A percentile compares a stretch with the other conserved stretches of the same genome.
phyloP scores from a whole-genome alignment of 37 sponge, comb jelly and placozoan genomes.

The Geodia barretti region DNA sequence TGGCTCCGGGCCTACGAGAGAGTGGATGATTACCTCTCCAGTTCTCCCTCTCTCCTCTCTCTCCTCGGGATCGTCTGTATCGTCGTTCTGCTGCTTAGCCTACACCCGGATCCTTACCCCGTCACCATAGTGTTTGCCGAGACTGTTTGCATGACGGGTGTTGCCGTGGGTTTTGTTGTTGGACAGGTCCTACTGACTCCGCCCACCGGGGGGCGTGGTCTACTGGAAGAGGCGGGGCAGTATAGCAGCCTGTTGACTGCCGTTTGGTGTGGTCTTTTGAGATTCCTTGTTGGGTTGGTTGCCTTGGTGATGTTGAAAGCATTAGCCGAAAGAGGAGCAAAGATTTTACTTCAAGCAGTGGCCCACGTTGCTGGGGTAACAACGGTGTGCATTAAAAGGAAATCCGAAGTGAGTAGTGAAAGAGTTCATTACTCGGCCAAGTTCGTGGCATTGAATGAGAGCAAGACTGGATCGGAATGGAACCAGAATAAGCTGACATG shows the following conservation, averaged over 20 bases:
- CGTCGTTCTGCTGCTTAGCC: conserved; percentile 14
- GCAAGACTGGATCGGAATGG: background rate
- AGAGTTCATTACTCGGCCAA: conserved; percentile 9
- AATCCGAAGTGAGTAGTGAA: conserved; percentile 17
- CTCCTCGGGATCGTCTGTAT: conserved; percentile 15
- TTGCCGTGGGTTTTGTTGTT: conserved; percentile 33
- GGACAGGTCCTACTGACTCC: conserved; percentile 2
- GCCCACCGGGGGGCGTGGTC: background rate
- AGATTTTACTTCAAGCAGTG: background rate
- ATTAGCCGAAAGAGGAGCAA: background rate
- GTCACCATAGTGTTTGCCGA: conserved; percentile 46
- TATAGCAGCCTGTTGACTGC: background rate
- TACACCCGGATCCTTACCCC: conserved; percentile 62
- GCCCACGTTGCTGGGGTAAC: conserved; percentile 23
- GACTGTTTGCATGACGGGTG: conserved; percentile 55
- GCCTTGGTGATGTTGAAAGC: background rate
- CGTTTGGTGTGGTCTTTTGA: background rate
- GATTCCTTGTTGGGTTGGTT: conserved; percentile 7
- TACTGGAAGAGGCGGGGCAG: conserved; percentile 15
- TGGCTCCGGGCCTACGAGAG: conserved; percentile 37
- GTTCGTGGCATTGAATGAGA: conserved; percentile 20
- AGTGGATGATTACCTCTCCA: conserved; percentile 3
- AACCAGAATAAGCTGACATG: background rate
- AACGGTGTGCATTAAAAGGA: conserved; percentile 15
- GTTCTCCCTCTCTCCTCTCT: background rate